Percentiles rank a stretch among this genome's conserved stretches.
phyloP scores from a whole-genome alignment of 2,113 vertebrate species.

The Laterallus jamaicensis region DNA sequence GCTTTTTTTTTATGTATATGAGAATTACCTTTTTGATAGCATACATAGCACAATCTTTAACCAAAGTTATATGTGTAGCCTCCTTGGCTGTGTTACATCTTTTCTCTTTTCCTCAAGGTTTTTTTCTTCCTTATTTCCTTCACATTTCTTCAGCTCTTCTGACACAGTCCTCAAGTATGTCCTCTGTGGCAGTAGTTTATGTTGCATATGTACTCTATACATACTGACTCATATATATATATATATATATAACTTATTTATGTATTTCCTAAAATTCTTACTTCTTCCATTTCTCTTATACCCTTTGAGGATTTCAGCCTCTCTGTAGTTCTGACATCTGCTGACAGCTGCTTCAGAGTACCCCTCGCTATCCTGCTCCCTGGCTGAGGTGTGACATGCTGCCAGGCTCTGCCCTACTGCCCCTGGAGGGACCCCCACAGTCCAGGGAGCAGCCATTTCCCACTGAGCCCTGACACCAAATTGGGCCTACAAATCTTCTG shows the following conservation, averaged over 20 bases:
- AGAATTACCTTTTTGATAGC: neutral
- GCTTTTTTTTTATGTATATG: neutral
- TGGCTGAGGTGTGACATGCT: neutral
- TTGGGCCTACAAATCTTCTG: neutral
- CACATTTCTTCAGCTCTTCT: neutral
- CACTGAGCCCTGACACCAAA: neutral
- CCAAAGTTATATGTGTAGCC: neutral
- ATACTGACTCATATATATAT: neutral
- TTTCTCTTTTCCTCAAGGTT: neutral
- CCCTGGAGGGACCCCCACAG: too few relatives aligned
- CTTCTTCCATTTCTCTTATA: neutral
- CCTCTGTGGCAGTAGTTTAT: neutral
- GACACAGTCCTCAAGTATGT: neutral
- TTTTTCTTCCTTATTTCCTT: neutral
- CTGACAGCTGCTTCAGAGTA: rapidly evolving
- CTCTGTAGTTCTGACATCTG: neutral
- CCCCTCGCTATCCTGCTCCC: neutral
- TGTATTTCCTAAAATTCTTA: neutral
- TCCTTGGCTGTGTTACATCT: neutral
- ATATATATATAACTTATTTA: rapidly evolving
- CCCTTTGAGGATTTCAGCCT: neutral
- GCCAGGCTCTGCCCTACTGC: neutral
- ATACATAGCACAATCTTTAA: neutral
- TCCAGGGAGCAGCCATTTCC: neutral
- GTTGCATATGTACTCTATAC: neutral